Base-by-base conservation (phyloP, 2,888 invertebrate genomes). In the Agriotes lineatus region DNA sequence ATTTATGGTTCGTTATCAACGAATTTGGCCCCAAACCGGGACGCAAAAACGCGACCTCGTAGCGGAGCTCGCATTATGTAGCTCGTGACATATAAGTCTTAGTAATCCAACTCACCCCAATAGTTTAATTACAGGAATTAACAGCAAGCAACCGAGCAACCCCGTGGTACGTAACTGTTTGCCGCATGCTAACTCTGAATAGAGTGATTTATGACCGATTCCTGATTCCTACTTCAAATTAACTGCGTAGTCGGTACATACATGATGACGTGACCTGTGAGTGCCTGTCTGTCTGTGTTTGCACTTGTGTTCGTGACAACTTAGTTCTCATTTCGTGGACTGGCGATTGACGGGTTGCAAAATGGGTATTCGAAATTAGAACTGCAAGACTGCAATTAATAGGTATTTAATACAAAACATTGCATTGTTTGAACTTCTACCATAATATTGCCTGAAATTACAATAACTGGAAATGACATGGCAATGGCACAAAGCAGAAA, bases 211-310 rank as follows among this genome's bases (percentile, higher is more conserved):
- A 65, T 58, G 50, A 39, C 45, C 50, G 22, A 58, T 58, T 65
- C 50, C 57, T 58, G 39, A 65, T 65, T 65, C 39, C 65, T 65
- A 65, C 59, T 65, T 65, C 58, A 58, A 64, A 65, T 65, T 65
- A 65, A 65, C 65, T 65, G 19, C 18, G 39, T 14, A 52, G 19
- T 45, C 39, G 30, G 18, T 59, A 45, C 59, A 59, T 22, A 42
- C 37, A 30, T 42, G 57, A 58, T 58, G 57, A 58, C 57, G 57
- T 30, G 57, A 58, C 37, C 52, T 33, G 52, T 52, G 52, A 52
- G 33, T 52, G 52, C 50, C 14, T 50, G 50, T 18, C 52, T 52
- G 52, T 52, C 33, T 30, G 14, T 52, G 33, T 52, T 52, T 52
- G 4, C 14, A 18, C 48, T 22, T n/a, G 16, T 16, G 16, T 52